Evolutionary conservation across 2,113 vertebrate genomes (phyloP), one percentile per base, ranked within the genome.

Genomic region (Melanerpes formicivorus): DNA sequence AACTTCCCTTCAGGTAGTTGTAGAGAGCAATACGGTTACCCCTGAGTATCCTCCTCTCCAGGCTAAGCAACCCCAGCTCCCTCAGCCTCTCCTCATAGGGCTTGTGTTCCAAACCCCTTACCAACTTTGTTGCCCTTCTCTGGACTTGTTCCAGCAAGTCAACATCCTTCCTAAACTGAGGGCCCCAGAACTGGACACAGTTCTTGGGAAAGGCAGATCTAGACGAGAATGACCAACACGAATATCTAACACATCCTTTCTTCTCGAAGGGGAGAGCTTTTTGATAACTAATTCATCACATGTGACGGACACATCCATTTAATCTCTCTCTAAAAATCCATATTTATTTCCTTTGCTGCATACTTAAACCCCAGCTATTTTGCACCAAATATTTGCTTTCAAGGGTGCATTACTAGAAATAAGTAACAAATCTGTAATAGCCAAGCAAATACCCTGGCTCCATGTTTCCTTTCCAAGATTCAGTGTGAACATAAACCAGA

Each of bases 401-500:
- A 95, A 79, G 90, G 25, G 32, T 90, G n/a, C 42, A 76, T 90
- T 88, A 29, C 44, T 91, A 94, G 91, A 92, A 96, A 85, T 85
- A 90, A 97, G 72, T 82, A 92, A 95, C 58, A 80, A 93, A 88
- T 88, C 66, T 83, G 18, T 87, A 86, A 86, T 75, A 94, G 66
- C 48, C 74, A 72, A 78, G 87, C 59, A 93, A 93, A 80, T 89
- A 92, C 65, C 72, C 79, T 73, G 93, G 59, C 85, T 92, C 81
- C 73, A 62, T 15, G 3, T 93, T 70, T 93, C 73, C 37, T 93
- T 93, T 96, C 83, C 74, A 86, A 91, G 85, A 95, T 78, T 93
- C 58, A 88, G 80, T 95, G 87, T 94, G 88, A 93, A 95, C 72
- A 2, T 87, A 91, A 95, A 96, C 37, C 90, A 96, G 93, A 95